Evolutionary conservation across 2,113 vertebrate species (phyloP).

Genomic region (Zingel zingel): DNA sequence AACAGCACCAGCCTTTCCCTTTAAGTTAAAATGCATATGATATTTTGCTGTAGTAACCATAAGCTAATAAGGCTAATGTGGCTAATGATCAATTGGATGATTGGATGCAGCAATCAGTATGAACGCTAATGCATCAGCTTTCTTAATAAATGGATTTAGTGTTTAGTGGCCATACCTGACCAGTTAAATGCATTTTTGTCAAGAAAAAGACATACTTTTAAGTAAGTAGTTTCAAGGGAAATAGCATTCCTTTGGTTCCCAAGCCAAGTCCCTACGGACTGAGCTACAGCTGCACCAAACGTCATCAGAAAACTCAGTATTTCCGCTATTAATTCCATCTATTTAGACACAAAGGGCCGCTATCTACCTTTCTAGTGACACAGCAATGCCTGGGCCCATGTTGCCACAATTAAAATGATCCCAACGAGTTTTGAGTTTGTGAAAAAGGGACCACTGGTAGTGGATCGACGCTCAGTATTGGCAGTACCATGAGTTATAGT

Average conservation of each 20-base stretch:
- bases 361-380: neutral
- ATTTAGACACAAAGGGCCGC: neutral
- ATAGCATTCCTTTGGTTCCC: no score
- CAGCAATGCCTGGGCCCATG: neutral
- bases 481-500: neutral
- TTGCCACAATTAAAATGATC: neutral
- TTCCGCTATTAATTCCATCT: neutral
- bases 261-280: no score
- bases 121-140: neutral
- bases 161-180: neutral
- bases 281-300: no score
- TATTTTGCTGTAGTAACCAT: neutral
- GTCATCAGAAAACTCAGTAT: neutral
- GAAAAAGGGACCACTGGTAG: neutral
- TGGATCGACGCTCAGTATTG: neutral
- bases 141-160: neutral
- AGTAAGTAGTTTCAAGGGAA: no score
- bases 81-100: neutral
- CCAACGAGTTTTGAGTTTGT: neutral
- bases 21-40: neutral
- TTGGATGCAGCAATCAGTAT: neutral
- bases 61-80: neutral
- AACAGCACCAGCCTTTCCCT: neutral
- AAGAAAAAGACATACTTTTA: no score
- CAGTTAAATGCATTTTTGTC: no score